phyloP scores from a whole-genome alignment of 2,888 invertebrate genomes.

The Slavum lentiscoides region DNA sequence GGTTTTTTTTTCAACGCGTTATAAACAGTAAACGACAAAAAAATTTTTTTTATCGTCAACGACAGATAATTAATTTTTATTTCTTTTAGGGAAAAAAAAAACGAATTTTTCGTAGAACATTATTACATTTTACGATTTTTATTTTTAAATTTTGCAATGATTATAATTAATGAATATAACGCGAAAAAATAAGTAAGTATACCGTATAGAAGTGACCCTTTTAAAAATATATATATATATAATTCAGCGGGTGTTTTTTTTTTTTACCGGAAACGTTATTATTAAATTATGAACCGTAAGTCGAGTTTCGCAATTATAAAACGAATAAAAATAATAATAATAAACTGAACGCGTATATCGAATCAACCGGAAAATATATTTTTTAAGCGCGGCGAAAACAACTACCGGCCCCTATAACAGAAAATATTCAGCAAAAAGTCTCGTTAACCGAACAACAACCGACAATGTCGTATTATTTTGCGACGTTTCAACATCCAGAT shows the following conservation, averaged over 20 bases:
- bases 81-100: too few species aligned
- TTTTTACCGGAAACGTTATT: not conserved
- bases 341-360: constrained; percentile 17
- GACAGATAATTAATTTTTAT: too few species aligned
- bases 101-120: too few species aligned
- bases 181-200: too few species aligned
- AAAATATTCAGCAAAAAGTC: not conserved
- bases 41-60: too few species aligned
- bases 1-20: too few species aligned
- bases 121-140: too few species aligned
- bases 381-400: not conserved
- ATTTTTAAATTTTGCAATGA: not conserved
- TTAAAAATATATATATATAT: not conserved
- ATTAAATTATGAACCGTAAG: constrained; percentile 7
- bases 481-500: not conserved
- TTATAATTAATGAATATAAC: not conserved
- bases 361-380: not conserved
- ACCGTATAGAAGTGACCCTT: too few species aligned
- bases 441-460: constrained; percentile 7
- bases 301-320: constrained; percentile 1
- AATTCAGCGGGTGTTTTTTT: too few species aligned
- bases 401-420: not conserved
- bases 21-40: too few species aligned
- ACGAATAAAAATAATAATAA: not conserved
- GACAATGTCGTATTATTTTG: not conserved